Evolutionary conservation across 2,113 vertebrate genomes (phyloP), one percentile per base, ranked within the genome.

Genomic region (Sula dactylatra): DNA sequence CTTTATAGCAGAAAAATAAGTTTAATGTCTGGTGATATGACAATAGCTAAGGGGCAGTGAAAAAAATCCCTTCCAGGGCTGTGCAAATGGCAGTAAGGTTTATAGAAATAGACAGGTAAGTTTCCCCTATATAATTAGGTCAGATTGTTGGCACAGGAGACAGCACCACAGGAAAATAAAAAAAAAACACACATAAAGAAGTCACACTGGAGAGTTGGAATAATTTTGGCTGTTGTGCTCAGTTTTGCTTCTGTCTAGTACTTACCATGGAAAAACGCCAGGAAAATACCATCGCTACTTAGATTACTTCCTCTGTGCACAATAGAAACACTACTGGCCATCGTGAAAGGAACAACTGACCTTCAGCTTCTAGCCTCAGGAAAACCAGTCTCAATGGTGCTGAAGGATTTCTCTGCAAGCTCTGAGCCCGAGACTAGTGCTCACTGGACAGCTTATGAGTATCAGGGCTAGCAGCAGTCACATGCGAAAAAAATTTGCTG

Each of bases 401-500:
- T 64, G 62, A 56, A 74, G 34, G 31, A 38, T 69, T 72, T 42
- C 58, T 72, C 64, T 50, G 24, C 18, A 69, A 24, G 32, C n/a
- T 81, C 27, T 7, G 36, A 25, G 19, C 40, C 47, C 24, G 31
- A 36, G 72, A 54, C 7, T 11, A 27, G 19, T 4, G 26, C 38
- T 77, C 26, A 3, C 52, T 54, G 42, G 7, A 44, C 24, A 59
- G 25, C 9, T 76, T 9, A 20, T 3, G 22, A 47, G 25, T 7
- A 16, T 9, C 47, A 88, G 36, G 42, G 16, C 20, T 44, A 36
- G 16, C 40, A 79, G 58, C n/a, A 85, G 13, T 7, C 25, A 20
- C 15, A n/a, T 1, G 6, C 9, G 34, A 6, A 32, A 34, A 20
- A 54, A 20, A 18, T 4, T 0, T 7, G 4, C n/a, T 74, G 44